Base-by-base conservation (phyloP, 2,113 vertebrate genomes). In the Cygnus buccinator region DNA sequence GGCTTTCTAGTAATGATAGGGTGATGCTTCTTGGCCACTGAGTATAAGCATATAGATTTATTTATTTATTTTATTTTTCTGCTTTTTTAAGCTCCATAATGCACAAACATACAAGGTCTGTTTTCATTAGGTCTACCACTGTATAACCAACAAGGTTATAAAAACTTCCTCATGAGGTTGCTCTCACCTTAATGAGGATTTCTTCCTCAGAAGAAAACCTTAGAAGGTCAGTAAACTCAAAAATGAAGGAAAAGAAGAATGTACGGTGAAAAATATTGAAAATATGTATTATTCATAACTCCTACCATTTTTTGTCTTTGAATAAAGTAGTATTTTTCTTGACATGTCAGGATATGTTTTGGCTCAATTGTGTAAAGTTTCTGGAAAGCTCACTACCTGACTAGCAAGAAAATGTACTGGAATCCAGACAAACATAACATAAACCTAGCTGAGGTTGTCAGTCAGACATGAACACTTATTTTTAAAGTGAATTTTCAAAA, bases 401-500 rank as follows among this genome's bases (percentile, higher is more conserved):
- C 48, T 25, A 83, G 21, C 26, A 73, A 48, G 57, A 68, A 87
- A 94, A 67, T 48, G 16, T 20, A 50, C 41, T 58, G 17, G 13
- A 89, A 75, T 92, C 5, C 13, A 65, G 21, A 50, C 18, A 75
- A 82, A 79, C 17, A 52, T 48, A 74, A 91, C 85, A 63, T 67
- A 71, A 76, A 75, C 7, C 15, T 65, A 46, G 8, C 8, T 68
- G 52, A 48, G 3, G 11, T 20, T 93, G 14, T 67, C 63, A 80
- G 21, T 86, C 48, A 85, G 39, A 20, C 4, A 46, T 2, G 23
- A 87, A 74, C 28, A 50, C 21, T 88, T 91, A 13, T 37, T 95
- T 95, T 92, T 58, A 52, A 95, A 87, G 10, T 18, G 48, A 86
- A 93, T 91, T 55, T 96, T 93, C 63, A 87, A 71, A 93, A 48